Evolutionary conservation across 2,797 vertebrate species (phyloP).

Genomic region (Lagothrix lagotricha): DNA sequence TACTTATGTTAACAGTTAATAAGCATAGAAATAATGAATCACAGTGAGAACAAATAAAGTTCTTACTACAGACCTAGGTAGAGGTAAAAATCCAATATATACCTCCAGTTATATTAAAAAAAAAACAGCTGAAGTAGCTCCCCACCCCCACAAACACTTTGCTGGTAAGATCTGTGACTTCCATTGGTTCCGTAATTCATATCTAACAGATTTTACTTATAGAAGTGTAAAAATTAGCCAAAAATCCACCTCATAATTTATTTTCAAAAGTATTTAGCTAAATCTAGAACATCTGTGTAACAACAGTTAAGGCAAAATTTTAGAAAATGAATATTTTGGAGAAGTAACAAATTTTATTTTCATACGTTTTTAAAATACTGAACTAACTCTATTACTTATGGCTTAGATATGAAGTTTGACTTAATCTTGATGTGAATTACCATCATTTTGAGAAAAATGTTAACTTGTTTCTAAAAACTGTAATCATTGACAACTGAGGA

Average conservation of each 20-base stretch:
- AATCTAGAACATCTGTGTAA: conserved; percentile 82
- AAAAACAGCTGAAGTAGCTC: conserved; percentile 48
- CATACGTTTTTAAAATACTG: conserved; percentile 50
- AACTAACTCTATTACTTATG: conserved; percentile 39
- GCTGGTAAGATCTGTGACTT: conserved; percentile 65
- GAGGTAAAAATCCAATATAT: neutral
- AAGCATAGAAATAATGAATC: neutral
- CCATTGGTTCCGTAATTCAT: conserved; percentile 67
- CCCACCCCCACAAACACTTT: neutral
- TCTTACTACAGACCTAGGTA: neutral
- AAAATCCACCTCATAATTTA: conserved; percentile 69
- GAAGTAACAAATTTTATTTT: conserved; percentile 60
- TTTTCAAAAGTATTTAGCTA: conserved; percentile 77
- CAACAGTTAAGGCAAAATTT: conserved; percentile 76
- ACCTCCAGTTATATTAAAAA: neutral
- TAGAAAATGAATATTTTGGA: conserved; percentile 71
- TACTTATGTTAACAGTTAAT: neutral
- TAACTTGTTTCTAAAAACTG: conserved; percentile 60
- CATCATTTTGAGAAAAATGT: conserved; percentile 65
- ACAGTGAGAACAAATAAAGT: neutral
- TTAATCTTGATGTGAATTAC: conserved; percentile 51
- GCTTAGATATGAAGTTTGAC: neutral
- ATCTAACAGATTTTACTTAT: conserved; percentile 70
- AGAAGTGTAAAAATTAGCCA: conserved; percentile 49
- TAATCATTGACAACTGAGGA: conserved; percentile 10